These are phyloP conservation scores for Scaptomyza reducta DNA, from an alignment of 2,888 invertebrate species.

Conservation along the genomic window DNA sequence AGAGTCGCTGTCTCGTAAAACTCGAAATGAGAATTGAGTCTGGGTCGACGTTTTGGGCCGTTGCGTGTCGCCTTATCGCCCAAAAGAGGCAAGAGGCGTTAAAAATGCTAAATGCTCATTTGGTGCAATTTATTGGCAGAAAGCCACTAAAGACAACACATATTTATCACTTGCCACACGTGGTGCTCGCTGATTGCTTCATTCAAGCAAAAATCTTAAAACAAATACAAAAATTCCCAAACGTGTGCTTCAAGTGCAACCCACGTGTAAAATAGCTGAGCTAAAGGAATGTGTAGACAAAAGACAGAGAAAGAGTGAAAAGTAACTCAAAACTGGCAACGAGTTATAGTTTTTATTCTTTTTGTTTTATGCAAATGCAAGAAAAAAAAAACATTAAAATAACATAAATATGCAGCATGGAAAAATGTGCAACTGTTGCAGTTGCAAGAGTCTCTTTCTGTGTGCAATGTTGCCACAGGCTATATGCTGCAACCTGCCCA, in stretches of 20 bases:
- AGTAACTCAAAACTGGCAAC: conserved; percentile 24
- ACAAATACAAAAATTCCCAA: conserved; percentile 1
- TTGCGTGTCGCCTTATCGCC: conserved; percentile 72
- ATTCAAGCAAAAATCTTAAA: conserved; percentile 15
- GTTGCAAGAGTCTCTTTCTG: conserved; percentile 23
- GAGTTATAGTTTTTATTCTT: conserved; percentile 9
- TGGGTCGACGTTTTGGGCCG: conserved; percentile 25
- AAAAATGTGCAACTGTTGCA: conserved; percentile 62
- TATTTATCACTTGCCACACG: conserved; percentile 51
- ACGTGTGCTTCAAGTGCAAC: conserved; percentile 28
- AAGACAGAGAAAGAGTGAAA: conserved; percentile 6
- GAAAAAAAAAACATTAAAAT: conserved; percentile 50
- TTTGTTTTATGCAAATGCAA: conserved; percentile 50
- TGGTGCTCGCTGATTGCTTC: conserved; percentile 39
- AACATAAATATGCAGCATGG: conserved; percentile 58
- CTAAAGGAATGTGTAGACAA: background rate
- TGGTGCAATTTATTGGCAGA: conserved; percentile 66
- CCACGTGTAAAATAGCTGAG: conserved; percentile 38
- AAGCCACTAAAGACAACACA: conserved; percentile 25
- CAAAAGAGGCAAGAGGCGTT: conserved; percentile 59
- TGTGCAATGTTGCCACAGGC: conserved; percentile 34
- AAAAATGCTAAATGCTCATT: conserved; percentile 73
- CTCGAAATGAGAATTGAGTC: conserved; percentile 12
- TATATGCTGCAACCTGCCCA: conserved; percentile 37
- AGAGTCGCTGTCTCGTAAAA: conserved; percentile 11